Base-by-base conservation (phyloP, 2,888 invertebrate species). In the Polyommatus iphigenia region DNA sequence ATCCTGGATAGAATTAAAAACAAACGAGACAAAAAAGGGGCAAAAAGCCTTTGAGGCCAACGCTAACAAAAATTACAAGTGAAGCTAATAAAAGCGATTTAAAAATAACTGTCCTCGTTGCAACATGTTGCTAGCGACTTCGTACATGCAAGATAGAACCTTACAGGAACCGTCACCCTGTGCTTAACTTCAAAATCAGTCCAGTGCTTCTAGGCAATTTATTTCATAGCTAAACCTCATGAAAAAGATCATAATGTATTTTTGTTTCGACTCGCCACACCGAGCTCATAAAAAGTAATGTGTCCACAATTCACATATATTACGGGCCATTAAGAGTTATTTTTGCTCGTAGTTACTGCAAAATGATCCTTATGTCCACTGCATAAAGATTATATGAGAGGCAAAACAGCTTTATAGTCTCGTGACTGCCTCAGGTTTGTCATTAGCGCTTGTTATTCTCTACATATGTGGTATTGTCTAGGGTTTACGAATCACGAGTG, bases 401-500 rank as follows among this genome's bases (percentile, higher is more conserved):
- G 18, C 4, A 18, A 0, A 18, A 54, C 4, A 4, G 54, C 18
- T 54, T 3, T 29, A 62, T 24, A 32, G 5, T 29, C 67, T 67
- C 67, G 67, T 32, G 67, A 67, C 67, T 67, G 7, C 41, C 59
- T 18, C 32, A 57, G 76, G 57, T 57, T 76, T 76, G 54, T 32
- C 57, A 29, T 57, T 76, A n/a, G 32, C 57, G 18, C 54, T 57
- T 57, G 32, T 29, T 57, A 54, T 29, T 32, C 54, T 8, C 13
- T 76, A 24, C 46, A 50, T 76, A 54, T 76, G 67, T 29, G 62
- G 29, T 29, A 62, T 15, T 67, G 6, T 67, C 15, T 15, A 67
- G 67, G 29, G 29, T 32, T 32, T 24, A 24, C 24, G 24, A 24
- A 24, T 24, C 15, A 20, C 62, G 0, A 13, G 13, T 67, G 20